Percentiles rank a stretch among this genome's conserved stretches.
phyloP scores from a whole-genome alignment of 2,888 invertebrate genomes.

The Biston stratarius region DNA sequence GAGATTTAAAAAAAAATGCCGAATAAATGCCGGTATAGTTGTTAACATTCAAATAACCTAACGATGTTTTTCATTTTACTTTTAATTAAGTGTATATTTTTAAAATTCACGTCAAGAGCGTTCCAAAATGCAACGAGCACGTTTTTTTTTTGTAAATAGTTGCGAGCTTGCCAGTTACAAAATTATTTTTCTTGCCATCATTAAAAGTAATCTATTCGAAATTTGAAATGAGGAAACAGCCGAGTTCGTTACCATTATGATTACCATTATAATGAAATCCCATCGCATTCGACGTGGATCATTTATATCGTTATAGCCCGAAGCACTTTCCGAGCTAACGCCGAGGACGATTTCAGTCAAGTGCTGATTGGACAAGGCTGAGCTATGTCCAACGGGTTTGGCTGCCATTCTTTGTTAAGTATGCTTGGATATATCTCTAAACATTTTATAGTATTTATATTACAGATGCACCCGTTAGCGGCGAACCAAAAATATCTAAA shows the following conservation, averaged over 20 bases:
- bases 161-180: not conserved
- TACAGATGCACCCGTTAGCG: no score
- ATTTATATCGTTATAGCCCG: constrained; percentile 48
- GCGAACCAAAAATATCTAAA: no score
- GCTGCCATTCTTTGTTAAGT: not conserved
- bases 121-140: no score
- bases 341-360: not conserved
- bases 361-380: not conserved
- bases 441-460: no score
- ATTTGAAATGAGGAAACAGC: constrained; percentile 14
- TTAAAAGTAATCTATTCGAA: constrained; percentile 7
- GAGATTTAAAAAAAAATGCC: not conserved
- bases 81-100: no score
- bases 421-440: no score
- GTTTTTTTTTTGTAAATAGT: not conserved
- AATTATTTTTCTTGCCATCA: not conserved
- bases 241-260: constrained; percentile 15
- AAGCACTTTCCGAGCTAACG: constrained; percentile 28
- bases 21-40: not conserved
- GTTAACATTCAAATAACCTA: not conserved
- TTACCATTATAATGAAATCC: constrained; percentile 42
- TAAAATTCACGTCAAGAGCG: not conserved
- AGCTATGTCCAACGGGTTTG: not conserved
- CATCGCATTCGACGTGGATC: constrained; percentile 40
- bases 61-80: no score